Conservation (phyloP, 2,888 invertebrate genomes). For the Auanema freiburgensis region DNA sequence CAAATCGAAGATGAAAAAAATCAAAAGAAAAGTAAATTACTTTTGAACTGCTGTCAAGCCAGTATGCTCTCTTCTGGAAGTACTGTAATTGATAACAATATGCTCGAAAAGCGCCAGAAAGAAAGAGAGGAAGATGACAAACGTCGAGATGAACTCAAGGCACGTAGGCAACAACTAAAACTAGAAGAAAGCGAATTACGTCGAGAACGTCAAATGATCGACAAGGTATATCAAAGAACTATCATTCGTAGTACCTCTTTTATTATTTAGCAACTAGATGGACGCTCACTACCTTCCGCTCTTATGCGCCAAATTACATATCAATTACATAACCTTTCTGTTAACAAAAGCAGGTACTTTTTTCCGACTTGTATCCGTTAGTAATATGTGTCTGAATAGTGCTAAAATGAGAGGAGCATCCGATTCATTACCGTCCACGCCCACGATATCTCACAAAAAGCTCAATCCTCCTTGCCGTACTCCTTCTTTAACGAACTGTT, state of each 20-base stretch:
- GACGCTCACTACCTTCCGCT: conserved; percentile 20
- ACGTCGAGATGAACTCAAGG: conserved; percentile 39
- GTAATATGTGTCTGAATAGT: background rate
- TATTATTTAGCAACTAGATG: conserved; percentile 10
- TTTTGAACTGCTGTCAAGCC: conserved; percentile 41
- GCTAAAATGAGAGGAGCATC: conserved; percentile 19
- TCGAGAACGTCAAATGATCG: conserved; percentile 30
- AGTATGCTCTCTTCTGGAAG: conserved; percentile 43
- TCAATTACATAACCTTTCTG: conserved; percentile 18
- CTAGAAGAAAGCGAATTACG: conserved; percentile 35
- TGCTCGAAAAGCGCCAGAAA: conserved; percentile 35
- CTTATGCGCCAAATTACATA: conserved; percentile 29
- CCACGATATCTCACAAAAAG: conserved; percentile 26
- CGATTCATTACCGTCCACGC: conserved; percentile 49
- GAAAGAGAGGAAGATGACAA: conserved; percentile 37
- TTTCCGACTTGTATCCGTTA: background rate
- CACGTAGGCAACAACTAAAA: conserved; percentile 41
- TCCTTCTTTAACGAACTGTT: conserved; percentile 27
- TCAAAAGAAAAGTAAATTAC: conserved; percentile 37
- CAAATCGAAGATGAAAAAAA: conserved; percentile 38
- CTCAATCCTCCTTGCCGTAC: conserved; percentile 20
- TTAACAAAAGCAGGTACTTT: conserved; percentile 8
- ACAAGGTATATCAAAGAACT: conserved; percentile 17
- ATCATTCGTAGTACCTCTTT: no score
- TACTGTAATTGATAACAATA: conserved; percentile 41